A percentile compares a stretch with the other conserved stretches of the same genome.
Conservation (phyloP, 2,797 vertebrate genomes). For the Tympanoctomys barrerae region DNA sequence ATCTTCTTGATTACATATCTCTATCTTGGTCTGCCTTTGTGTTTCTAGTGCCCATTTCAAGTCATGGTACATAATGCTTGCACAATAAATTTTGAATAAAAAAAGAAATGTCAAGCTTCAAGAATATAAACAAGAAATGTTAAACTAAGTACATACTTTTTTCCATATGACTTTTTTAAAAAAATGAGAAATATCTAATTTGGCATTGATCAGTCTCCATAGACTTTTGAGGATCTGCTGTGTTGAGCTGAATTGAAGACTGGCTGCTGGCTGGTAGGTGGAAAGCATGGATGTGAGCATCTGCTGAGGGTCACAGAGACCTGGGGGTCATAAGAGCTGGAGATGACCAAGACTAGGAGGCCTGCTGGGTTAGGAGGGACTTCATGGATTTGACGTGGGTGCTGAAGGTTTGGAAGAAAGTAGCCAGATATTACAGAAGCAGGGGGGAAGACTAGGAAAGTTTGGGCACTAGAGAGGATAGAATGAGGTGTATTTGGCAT, state of each 20-base stretch:
- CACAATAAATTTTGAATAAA: neutral
- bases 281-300: neutral
- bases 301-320: neutral
- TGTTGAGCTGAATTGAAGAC: neutral
- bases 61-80: neutral
- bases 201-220: neutral
- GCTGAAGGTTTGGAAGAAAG: neutral
- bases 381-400: neutral
- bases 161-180: neutral
- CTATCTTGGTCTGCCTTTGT: neutral
- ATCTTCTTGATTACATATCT: neutral
- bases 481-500: neutral
- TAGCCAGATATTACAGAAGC: neutral
- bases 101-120: neutral
- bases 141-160: neutral
- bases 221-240: neutral
- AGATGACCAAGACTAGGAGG: neutral
- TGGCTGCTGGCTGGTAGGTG: neutral
- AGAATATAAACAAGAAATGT: neutral
- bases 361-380: neutral
- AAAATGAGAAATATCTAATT: neutral
- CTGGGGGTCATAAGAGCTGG: neutral
- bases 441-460: neutral
- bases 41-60: slow-evolving; percentile 27
- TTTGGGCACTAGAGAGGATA: neutral